Evolutionary conservation across 1,140 invertebrate species (phyloP).

Genomic region (Anadara kagoshimensis): DNA sequence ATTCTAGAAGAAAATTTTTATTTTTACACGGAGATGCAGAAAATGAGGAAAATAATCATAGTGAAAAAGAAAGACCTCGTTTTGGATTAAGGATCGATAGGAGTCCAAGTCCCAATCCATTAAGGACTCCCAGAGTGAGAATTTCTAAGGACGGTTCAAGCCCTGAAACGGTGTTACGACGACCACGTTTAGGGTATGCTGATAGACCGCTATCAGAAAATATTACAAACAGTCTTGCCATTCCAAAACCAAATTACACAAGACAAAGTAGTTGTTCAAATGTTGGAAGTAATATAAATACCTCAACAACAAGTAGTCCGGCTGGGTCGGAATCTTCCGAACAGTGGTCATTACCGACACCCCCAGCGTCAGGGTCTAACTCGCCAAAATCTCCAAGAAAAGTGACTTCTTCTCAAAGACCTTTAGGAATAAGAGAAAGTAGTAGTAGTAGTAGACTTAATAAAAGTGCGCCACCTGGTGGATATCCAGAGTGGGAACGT

Average conservation of each 20-base stretch:
- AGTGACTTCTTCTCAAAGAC: constrained; percentile 36
- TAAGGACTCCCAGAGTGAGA: constrained; percentile 36
- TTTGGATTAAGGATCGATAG: constrained; percentile 23
- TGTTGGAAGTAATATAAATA: constrained; percentile 45
- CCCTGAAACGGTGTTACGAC: constrained; percentile 43
- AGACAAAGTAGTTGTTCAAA: constrained; percentile 54
- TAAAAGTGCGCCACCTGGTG: background rate
- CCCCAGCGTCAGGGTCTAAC: constrained; percentile 34
- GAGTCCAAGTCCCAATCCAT: constrained; percentile 36
- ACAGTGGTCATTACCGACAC: constrained; percentile 47
- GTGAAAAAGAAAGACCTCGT: constrained; percentile 28
- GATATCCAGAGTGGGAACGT: constrained; percentile 42
- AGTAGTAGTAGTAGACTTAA: background rate
- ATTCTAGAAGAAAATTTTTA: constrained; percentile 35
- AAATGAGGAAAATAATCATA: constrained; percentile 22
- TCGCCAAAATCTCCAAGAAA: constrained; percentile 26
- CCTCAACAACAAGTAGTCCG: constrained; percentile 44
- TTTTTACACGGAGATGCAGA: constrained; percentile 29
- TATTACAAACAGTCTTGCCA: constrained; percentile 49
- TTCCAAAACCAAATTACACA: constrained; percentile 55
- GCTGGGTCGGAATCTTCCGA: constrained; percentile 41
- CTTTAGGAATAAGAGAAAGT: constrained; percentile 22
- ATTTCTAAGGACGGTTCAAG: constrained; percentile 39
- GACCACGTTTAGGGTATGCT: constrained; percentile 19
- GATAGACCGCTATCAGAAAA: constrained; percentile 50